Evolutionary conservation across 2,797 vertebrate genomes (phyloP), one percentile per base, ranked within the genome.

Genomic region (Kryptopterus vitreolus): DNA sequence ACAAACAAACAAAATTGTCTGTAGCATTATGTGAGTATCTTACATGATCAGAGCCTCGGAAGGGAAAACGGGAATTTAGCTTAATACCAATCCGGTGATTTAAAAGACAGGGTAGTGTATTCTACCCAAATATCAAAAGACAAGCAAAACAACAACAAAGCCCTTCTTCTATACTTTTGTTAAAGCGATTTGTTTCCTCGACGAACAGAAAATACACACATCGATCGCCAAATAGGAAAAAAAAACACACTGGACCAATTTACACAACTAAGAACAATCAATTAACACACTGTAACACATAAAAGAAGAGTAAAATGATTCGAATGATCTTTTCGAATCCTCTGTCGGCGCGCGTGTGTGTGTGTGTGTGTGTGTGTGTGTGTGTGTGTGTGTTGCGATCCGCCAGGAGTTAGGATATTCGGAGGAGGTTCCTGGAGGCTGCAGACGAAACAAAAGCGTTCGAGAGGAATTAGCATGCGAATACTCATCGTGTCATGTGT

Each of bases 401-500:
- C 50, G 48, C 52, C 8, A 26, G 26, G 62, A 77, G 85, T 86
- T 92, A 92, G 48, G 90, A 91, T 0, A 84, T 83, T 76, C 58
- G 86, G 72, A 93, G 88, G 78, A 94, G 87, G 87, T 90, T 90
- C 83, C 91, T 93, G 80, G 90, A 68, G 82, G 87, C 92, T 94
- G 85, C 0, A 20, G 15, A 63, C 22, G 68, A 53, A 80, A 4
- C 16, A 38, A 18, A 75, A 53, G 24, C 15, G 20, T 68, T 35
- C 20, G 22, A 73, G n/a, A 3, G 26, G 59, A 50, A 55, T 73
- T 65, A 72, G n/a, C 57, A 12, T 70, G 1, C 8, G 3, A 57
- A 35, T 18, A n/a, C 5, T 4, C 33, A 63, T 58, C 12, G 38
- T 11, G 24, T 29, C n/a, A 10, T 31, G 26, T 33, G 62, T 38